Evolutionary conservation across 2,888 invertebrate genomes (phyloP), one percentile per base, ranked within the genome.

Genomic region (Nomada fabriciana): DNA sequence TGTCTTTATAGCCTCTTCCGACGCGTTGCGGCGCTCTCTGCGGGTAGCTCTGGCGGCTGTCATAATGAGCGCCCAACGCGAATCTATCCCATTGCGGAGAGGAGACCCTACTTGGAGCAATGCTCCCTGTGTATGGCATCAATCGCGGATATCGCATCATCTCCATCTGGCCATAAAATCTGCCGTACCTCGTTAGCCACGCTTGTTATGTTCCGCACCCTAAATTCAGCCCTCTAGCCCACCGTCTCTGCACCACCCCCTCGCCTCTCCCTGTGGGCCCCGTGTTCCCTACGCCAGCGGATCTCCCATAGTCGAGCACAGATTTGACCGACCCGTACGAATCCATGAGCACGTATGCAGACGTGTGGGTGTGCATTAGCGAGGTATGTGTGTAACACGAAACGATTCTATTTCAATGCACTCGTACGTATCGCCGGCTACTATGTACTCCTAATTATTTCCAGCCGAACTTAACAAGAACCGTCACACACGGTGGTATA

Each of bases 101-200:
- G 80, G 82, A 83, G 63, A 78, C 74, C 84, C 80, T 65, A 76
- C 78, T 86, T 65, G 80, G 83, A 77, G 76, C 64, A 67, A 68
- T 25, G 10, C 68, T 57, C 65, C 60, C 61, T 61, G 81, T 79
- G 76, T 84, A 84, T 70, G 86, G 89, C 91, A 92, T 92, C 92
- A 92, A 91, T 92, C 92, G 91, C 88, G 90, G 88, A 91, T 91
- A 91, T 91, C 91, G 91, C 89, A 92, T 92, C 91, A 92, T 91
- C 91, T 92, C 91, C 92, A 92, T 93, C 92, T 92, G 92, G 86
- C 91, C 92, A 90, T 92, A 92, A 93, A 93, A 93, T 93, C 93
- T 91, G 90, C 90, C 83, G 90, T 86, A 91, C 90, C 93, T 93
- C 93, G 93, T 93, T 93, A 93, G 91, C 91, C 79, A 90, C 91